Base-by-base conservation (phyloP, 2,797 vertebrate genomes). In the Microcaecilia unicolor region DNA sequence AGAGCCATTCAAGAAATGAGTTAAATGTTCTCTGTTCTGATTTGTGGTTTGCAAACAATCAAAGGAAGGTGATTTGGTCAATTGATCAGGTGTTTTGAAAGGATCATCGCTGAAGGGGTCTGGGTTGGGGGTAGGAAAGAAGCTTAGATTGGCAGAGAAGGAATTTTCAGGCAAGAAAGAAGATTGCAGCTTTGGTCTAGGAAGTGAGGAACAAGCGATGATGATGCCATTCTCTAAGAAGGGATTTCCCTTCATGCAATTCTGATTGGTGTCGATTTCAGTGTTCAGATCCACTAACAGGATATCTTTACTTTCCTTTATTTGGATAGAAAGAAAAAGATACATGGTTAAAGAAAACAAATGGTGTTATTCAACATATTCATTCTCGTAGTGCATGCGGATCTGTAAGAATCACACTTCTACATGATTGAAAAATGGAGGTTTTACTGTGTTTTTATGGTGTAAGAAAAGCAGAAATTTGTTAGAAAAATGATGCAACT, bases 211-310 rank as follows among this genome's bases (percentile, higher is more conserved):
- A 61, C 61, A 77, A 48, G 83, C 72, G 60, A 79, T 67, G 67
- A 77, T 69, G 63, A 78, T 67, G 66, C 31, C 72, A 61, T 80
- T 81, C 60, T 65, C 70, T 72, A 76, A 70, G 79, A 89, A 84
- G 56, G 85, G 76, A 66, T 78, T 80, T 70, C 83, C 87, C 85
- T 88, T 91, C 79, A 87, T 68, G 84, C 85, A 88, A 76, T 91
- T 88, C 67, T 93, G 89, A 86, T 89, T 93, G 83, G 76, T 80
- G 81, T 93, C 89, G 78, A 95, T 86, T 84, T 92, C 90, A 85
- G 85, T 83, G 57, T 90, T 86, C 80, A 98, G 84, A 72, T 95
- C 94, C 91, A 98, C 86, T 89, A 98, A 93, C 55, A 93, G 84
- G 81, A 90, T 83, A 70, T 91, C 90, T 83, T 92, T 92, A 86